Evolutionary conservation across 2,113 vertebrate species (phyloP).

Genomic region (Danio rerio): DNA sequence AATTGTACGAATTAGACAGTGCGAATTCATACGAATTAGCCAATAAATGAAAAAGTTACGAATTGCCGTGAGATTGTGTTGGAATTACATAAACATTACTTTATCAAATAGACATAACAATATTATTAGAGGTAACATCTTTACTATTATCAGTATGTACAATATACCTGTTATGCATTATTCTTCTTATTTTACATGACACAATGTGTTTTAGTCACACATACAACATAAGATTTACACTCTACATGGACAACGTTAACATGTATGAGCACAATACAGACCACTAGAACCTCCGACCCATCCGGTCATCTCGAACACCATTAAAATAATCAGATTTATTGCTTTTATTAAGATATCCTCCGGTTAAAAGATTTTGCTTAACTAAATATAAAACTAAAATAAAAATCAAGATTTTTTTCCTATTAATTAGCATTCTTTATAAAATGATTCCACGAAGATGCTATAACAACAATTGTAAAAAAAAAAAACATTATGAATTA

Average conservation of each 20-base stretch:
- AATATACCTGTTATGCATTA: too few species aligned
- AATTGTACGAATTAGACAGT: too few species aligned
- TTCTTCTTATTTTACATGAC: conserved; percentile 11
- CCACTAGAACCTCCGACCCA: neutral
- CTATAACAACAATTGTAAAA: neutral
- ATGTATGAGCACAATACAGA: conserved; percentile 10
- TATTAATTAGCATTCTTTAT: neutral
- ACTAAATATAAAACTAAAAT: conserved; percentile 3
- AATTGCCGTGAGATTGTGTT: too few species aligned
- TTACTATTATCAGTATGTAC: neutral
- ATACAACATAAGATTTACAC: conserved; percentile 7
- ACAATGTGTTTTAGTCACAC: conserved; percentile 5
- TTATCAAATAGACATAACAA: neutral
- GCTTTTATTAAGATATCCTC: conserved; percentile 9
- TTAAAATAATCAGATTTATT: conserved; percentile 20
- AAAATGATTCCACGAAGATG: neutral
- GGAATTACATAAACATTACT: neutral
- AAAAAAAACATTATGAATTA: neutral
- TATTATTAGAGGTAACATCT: neutral
- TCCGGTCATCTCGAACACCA: neutral
- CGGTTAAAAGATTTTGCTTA: neutral
- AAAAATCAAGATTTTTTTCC: neutral
- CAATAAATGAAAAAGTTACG: too few species aligned
- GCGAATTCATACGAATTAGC: too few species aligned
- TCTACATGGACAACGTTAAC: conserved; percentile 3